These are phyloP conservation scores for Caenorhabditis sp. DNA, from an alignment of 2,888 invertebrate species.

Conservation along the genomic window DNA sequence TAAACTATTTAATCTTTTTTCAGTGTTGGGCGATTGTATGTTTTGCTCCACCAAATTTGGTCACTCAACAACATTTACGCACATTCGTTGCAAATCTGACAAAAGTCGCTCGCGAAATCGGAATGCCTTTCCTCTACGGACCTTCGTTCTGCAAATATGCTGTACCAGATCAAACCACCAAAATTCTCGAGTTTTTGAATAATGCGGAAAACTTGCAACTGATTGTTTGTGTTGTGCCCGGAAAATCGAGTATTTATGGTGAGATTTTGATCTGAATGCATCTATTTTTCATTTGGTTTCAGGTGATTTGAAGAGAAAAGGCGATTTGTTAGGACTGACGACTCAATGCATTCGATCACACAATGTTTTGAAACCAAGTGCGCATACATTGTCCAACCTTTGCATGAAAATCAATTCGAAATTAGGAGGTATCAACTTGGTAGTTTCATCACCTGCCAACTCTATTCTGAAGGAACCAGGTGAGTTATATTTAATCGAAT, in stretches of 20 bases:
- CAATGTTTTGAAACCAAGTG: constrained; percentile 21
- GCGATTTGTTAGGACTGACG: constrained; percentile 26
- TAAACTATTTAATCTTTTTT: constrained; percentile 1
- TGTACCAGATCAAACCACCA: constrained; percentile 5
- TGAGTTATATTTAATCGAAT: neutral
- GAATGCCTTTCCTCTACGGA: constrained; percentile 26
- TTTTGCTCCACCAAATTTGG: constrained; percentile 6
- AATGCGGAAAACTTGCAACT: constrained; percentile 17
- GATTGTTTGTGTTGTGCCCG: constrained; percentile 24
- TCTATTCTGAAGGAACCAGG: constrained; percentile 11
- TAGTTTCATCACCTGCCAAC: constrained; percentile 8
- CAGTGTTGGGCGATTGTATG: constrained; percentile 35
- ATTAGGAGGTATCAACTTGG: constrained; percentile 32
- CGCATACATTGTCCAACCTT: constrained; percentile 35
- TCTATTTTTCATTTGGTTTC: no score
- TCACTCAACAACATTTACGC: constrained; percentile 7
- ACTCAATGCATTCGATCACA: constrained; percentile 33
- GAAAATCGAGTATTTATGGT: constrained; percentile 35
- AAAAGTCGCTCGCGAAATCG: constrained; percentile 25
- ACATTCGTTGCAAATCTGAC: constrained; percentile 13
- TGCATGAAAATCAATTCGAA: constrained; percentile 46
- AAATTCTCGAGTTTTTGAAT: constrained; percentile 14
- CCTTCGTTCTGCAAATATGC: constrained; percentile 32
- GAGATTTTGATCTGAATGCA: no score
- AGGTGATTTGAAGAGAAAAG: constrained; percentile 23